A percentile compares a stretch with the other conserved stretches of the same genome.
These are phyloP conservation scores for Polydrusus tereticollis DNA, from an alignment of 2,888 invertebrate genomes.

Conservation along the genomic window DNA sequence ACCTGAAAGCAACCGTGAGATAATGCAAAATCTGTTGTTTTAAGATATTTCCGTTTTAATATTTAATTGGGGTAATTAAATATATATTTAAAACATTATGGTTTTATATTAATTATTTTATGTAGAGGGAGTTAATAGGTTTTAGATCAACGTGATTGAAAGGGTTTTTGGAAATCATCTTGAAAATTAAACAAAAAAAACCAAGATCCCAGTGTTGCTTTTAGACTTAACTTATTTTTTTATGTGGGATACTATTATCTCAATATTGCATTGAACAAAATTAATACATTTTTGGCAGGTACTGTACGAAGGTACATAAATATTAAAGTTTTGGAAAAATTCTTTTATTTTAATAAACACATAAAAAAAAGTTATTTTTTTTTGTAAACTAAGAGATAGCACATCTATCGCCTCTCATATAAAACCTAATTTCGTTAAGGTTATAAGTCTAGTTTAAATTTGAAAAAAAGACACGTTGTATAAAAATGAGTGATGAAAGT, in stretches of 20 bases:
- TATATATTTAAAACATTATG: conserved; percentile 3
- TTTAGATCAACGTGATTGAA: conserved; percentile 19
- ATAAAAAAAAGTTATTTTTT: too few species aligned
- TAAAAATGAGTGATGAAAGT: too few species aligned
- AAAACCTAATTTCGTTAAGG: too few species aligned
- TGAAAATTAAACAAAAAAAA: not conserved
- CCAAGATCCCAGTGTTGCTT: conserved; percentile 1
- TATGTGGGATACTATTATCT: not conserved
- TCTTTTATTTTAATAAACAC: not conserved
- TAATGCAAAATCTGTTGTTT: conserved; percentile 25
- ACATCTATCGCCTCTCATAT: too few species aligned
- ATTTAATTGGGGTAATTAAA: conserved; percentile 12
- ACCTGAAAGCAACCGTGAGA: conserved; percentile 14
- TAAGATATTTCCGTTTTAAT: conserved; percentile 20
- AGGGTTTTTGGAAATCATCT: conserved; percentile 1
- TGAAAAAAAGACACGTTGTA: too few species aligned
- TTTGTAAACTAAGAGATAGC: too few species aligned
- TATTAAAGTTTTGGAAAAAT: not conserved
- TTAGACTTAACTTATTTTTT: not conserved
- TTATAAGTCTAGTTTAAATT: too few species aligned
- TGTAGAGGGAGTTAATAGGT: conserved; percentile 16
- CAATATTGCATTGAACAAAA: conserved; percentile 4
- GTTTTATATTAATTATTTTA: conserved; percentile 1
- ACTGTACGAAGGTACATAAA: not conserved
- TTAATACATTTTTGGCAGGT: not conserved